Base-by-base conservation (phyloP, 2,113 vertebrate genomes). In the Hoplias malabaricus region DNA sequence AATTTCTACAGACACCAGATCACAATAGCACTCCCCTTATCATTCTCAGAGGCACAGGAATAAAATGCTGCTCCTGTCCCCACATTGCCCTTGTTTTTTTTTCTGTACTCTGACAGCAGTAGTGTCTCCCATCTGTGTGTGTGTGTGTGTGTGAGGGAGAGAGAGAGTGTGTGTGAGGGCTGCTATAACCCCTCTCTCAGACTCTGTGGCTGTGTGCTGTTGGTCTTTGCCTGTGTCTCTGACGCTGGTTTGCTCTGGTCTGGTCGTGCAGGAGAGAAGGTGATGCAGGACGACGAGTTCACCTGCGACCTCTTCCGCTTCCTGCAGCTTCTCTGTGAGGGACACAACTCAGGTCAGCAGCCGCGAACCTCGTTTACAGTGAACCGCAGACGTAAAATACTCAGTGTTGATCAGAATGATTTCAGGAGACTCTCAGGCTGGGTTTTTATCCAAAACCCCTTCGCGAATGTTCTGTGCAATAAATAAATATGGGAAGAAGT, bases 291-390 rank as follows among this genome's bases (percentile, higher is more conserved):
- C 68, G 96, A 97, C 54, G 95, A 98, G 85, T 98, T 98, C 82
- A 98, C 95, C 78, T 97, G 96, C 90, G 96, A 98, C 89, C 96
- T 98, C 87, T 98, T 98, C 92, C 95, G 96, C 80, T 98, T 98
- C 92, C 94, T 98, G 66, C 96, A 98, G 2, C 92, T 98, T 83
- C 95, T 98, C 3, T 98, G 96, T 87, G 96, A 98, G 92, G 96
- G 96, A 80, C 96, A 98, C 88, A 98, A 93, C 83, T 96, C 96
- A 92, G 96, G 96, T 98, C 84, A 82, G 95, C 92, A 83, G 59
- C 46, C 71, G 13, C 1, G 4, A 4, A 6, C 33, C 53, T 21
- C 29, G n/a, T n/a, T n/a, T n/a, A n/a, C n/a, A n/a, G n/a, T n/a
- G n/a, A n/a, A n/a, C n/a, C n/a, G n/a, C n/a, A n/a, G n/a, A n/a